A percentile compares a stretch with the other conserved stretches of the same genome.
Evolutionary conservation across 2,797 vertebrate species (phyloP).

Genomic region (Vultur gryphus): DNA sequence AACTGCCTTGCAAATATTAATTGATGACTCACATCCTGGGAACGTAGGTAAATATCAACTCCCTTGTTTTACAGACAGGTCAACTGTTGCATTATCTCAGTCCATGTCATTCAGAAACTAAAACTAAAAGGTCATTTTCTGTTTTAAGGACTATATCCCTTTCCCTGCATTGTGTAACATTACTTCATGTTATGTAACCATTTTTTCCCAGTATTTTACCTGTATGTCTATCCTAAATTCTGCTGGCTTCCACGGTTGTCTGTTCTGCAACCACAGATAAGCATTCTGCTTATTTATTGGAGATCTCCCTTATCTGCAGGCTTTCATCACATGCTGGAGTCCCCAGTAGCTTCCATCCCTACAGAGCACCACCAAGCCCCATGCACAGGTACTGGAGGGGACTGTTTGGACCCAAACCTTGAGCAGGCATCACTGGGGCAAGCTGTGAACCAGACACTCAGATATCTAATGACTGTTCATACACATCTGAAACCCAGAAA

Average conservation of each 20-base stretch:
- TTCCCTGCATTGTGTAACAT: neutral
- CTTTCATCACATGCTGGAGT: neutral
- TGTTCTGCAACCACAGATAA: neutral
- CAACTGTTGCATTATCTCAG: neutral
- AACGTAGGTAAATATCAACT: neutral
- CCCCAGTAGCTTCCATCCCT: neutral
- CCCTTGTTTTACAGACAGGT: neutral
- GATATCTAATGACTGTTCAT: neutral
- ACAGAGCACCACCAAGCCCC: neutral
- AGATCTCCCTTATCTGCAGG: neutral
- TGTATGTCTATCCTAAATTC: neutral
- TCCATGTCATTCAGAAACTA: conserved; percentile 15
- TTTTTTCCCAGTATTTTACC: neutral
- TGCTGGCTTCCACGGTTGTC: neutral
- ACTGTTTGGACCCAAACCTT: neutral
- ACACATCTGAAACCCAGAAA: neutral
- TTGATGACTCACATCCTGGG: neutral
- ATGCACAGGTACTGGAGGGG: neutral
- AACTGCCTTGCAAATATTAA: neutral
- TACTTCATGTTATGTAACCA: neutral
- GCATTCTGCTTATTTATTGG: neutral
- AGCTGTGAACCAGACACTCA: neutral
- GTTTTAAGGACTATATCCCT: neutral
- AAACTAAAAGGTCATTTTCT: conserved; percentile 39
- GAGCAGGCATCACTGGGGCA: neutral